Evolutionary conservation across 2,797 vertebrate species (phyloP).

Genomic region (Bovichtus variegatus): DNA sequence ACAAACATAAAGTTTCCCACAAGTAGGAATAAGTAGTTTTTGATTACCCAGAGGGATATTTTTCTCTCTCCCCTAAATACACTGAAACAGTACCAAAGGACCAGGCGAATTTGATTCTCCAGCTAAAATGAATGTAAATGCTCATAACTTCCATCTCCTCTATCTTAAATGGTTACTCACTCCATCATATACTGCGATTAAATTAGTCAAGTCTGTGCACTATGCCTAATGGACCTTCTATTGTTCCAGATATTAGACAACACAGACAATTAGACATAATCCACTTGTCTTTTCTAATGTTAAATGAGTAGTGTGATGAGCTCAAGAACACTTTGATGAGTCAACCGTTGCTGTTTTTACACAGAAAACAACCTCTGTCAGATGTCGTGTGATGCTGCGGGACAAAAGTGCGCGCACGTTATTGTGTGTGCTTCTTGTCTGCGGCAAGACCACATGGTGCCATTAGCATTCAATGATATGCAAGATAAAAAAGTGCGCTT

Average conservation of each 20-base stretch:
- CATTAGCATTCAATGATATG: neutral
- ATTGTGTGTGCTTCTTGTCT: neutral
- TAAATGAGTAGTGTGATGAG: conserved; percentile 8
- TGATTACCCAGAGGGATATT: conserved; percentile 37
- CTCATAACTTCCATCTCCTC: conserved; percentile 30
- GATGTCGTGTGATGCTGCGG: neutral
- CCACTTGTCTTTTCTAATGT: conserved; percentile 25
- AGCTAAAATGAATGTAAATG: conserved; percentile 31
- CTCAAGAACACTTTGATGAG: neutral
- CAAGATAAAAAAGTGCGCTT: neutral
- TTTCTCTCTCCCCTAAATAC: conserved; percentile 21
- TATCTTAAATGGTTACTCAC: conserved; percentile 48
- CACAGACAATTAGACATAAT: conserved; percentile 39
- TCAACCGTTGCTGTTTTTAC: conserved; percentile 4
- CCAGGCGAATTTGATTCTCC: conserved; percentile 28
- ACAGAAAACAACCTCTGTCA: neutral
- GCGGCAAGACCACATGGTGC: neutral
- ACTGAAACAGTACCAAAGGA: conserved; percentile 5
- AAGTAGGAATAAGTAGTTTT: conserved; percentile 31
- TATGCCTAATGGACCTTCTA: conserved; percentile 56
- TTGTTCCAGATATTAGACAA: conserved; percentile 58
- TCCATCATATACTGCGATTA: conserved; percentile 52
- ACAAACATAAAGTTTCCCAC: conserved; percentile 25
- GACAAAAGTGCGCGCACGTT: neutral
- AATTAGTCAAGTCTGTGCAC: conserved; percentile 48